Evolutionary conservation across 2,113 vertebrate species (phyloP).

Genomic region (Apteryx mantelli): DNA sequence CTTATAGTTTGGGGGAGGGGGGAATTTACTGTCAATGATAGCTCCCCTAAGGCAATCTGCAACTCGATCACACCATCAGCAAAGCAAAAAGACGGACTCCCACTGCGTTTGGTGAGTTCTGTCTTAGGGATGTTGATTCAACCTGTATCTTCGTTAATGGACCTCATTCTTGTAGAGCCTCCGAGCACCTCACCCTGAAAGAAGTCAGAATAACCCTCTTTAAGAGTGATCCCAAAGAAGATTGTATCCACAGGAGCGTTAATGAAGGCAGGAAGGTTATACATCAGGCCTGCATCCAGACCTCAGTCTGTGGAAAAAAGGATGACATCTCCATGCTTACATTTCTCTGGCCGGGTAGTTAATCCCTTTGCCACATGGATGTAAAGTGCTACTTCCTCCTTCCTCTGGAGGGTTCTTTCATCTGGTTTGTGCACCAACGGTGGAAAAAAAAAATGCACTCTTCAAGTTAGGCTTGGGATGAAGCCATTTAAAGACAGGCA

Average conservation of each 20-base stretch:
- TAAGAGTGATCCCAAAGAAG: not conserved
- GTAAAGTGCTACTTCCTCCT: not conserved
- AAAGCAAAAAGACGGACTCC: not conserved
- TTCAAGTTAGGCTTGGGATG: not conserved
- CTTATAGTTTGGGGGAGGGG: fast-evolving
- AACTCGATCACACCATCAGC: not conserved
- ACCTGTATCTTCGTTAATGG: not conserved
- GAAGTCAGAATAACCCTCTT: not conserved
- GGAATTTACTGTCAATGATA: not conserved
- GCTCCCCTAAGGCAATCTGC: not conserved
- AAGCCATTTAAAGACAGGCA: not conserved
- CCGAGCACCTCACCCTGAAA: not conserved
- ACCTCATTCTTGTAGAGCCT: not conserved
- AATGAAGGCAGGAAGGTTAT: not conserved
- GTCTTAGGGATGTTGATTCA: not conserved
- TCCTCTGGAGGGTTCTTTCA: not conserved
- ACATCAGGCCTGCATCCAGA: slow-evolving; percentile 24
- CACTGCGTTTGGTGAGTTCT: not conserved
- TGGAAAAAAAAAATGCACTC: not conserved
- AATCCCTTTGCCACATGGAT: slow-evolving; percentile 58
- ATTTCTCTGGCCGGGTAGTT: not conserved
- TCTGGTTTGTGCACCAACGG: not conserved
- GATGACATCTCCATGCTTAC: slow-evolving; percentile 1
- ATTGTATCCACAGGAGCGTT: not conserved
- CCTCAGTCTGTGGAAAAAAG: slow-evolving; percentile 27